These are phyloP conservation scores for Pharmacophagus antenor DNA, from an alignment of 2,888 invertebrate genomes.

Conservation along the genomic window DNA sequence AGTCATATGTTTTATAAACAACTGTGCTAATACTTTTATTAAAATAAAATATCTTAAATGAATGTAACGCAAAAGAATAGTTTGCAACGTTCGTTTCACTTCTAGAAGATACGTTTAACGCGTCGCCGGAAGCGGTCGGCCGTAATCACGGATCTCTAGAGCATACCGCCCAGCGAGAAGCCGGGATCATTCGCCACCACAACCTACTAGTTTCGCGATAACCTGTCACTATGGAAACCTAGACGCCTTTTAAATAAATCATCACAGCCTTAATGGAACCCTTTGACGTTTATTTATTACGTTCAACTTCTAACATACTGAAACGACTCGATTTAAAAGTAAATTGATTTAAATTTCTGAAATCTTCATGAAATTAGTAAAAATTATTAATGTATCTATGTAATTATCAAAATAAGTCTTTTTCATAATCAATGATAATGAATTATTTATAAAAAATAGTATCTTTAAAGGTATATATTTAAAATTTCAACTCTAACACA, in stretches of 20 bases:
- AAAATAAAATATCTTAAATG: neutral
- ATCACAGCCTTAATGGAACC: constrained; percentile 26
- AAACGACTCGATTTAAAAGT: constrained; percentile 13
- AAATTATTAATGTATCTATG: too few species aligned
- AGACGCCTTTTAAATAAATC: constrained; percentile 27
- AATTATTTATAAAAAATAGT: too few species aligned
- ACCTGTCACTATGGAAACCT: constrained; percentile 30
- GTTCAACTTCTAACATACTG: constrained; percentile 15
- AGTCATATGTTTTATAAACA: neutral
- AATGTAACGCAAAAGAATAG: neutral
- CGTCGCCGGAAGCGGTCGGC: constrained; percentile 42
- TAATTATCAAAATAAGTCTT: too few species aligned
- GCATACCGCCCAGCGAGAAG: constrained; percentile 37
- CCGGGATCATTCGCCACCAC: constrained; percentile 37
- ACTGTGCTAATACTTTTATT: neutral
- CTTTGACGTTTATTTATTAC: constrained; percentile 28
- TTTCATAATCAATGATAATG: too few species aligned
- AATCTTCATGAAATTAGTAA: too few species aligned
- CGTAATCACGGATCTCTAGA: constrained; percentile 46
- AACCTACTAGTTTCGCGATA: constrained; percentile 28
- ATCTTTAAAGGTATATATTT: too few species aligned
- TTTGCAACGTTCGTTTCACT: constrained; percentile 7
- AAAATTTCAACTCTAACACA: too few species aligned
- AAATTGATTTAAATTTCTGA: constrained; percentile 3
- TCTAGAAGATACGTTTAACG: constrained; percentile 15